Percentiles rank a stretch among this genome's conserved stretches.
phyloP scores from a whole-genome alignment of 2,888 invertebrate genomes.

The Meghimatium bilineatum region DNA sequence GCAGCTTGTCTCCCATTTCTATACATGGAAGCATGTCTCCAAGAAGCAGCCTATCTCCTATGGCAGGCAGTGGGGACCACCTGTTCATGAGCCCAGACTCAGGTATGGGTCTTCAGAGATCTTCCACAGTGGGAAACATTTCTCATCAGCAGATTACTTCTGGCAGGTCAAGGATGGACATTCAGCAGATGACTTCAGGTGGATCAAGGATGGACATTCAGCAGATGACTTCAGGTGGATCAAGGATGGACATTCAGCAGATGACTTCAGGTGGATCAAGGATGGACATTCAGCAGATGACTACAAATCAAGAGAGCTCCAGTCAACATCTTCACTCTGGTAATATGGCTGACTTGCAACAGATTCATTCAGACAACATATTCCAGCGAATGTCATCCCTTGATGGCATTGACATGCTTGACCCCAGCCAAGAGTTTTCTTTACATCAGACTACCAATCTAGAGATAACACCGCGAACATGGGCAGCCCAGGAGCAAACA shows the following conservation, averaged over 20 bases:
- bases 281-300: conserved; percentile 11
- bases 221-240: neutral
- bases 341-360: conserved; percentile 27
- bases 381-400: conserved; percentile 44
- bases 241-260: neutral
- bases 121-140: conserved; percentile 19
- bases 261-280: neutral
- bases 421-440: conserved; percentile 21
- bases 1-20: conserved; percentile 31
- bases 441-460: conserved; percentile 13
- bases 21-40: conserved; percentile 35
- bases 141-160: conserved; percentile 16
- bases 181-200: neutral
- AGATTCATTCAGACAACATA: conserved; percentile 37
- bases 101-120: conserved; percentile 31
- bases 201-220: conserved; percentile 12
- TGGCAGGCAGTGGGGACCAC: conserved; percentile 23
- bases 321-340: conserved; percentile 8
- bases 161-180: neutral
- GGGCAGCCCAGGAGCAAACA: conserved; percentile 22
- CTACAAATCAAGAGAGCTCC: neutral
- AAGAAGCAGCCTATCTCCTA: conserved; percentile 25
- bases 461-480: conserved; percentile 37
- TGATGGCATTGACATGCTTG: conserved; percentile 40
- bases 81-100: conserved; percentile 36